Conservation (phyloP, 53 echinoderm and acorn worm genomes). For the Arbacia lixula region DNA sequence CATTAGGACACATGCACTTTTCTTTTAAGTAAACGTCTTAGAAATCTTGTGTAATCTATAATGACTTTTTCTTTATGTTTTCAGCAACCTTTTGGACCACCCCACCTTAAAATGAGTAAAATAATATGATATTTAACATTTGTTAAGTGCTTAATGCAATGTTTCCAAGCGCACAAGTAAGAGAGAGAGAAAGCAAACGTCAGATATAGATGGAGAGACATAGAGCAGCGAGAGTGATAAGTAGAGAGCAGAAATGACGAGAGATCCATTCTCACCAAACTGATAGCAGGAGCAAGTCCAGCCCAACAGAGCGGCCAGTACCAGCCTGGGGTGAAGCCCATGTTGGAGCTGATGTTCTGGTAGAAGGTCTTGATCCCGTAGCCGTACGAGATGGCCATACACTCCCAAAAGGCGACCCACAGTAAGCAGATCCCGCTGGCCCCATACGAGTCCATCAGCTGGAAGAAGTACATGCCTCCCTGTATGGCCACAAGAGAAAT, state of each 20-base stretch:
- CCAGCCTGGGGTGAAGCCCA: slow-evolving; percentile 83
- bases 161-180: too few species aligned
- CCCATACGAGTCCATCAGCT: slow-evolving; percentile 89
- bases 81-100: too few species aligned
- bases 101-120: too few species aligned
- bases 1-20: too few species aligned
- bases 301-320: slow-evolving; percentile 89
- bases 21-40: too few species aligned
- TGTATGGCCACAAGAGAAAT: slow-evolving; percentile 2
- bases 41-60: too few species aligned
- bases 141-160: too few species aligned
- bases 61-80: too few species aligned
- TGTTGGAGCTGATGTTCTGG: slow-evolving; percentile 67
- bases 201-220: background rate
- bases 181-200: too few species aligned
- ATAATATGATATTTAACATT: too few species aligned
- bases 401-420: slow-evolving; percentile 97
- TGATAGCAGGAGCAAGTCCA: slow-evolving; percentile 73
- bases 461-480: slow-evolving; percentile 97
- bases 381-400: slow-evolving; percentile 78
- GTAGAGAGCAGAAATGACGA: background rate
- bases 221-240: background rate
- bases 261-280: slow-evolving; percentile 70
- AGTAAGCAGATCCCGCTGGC: slow-evolving; percentile 90
- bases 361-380: slow-evolving; percentile 80